Evolutionary conservation across 2,797 vertebrate genomes (phyloP), one percentile per base, ranked within the genome.

Genomic region (Sebastes steindachneri): DNA sequence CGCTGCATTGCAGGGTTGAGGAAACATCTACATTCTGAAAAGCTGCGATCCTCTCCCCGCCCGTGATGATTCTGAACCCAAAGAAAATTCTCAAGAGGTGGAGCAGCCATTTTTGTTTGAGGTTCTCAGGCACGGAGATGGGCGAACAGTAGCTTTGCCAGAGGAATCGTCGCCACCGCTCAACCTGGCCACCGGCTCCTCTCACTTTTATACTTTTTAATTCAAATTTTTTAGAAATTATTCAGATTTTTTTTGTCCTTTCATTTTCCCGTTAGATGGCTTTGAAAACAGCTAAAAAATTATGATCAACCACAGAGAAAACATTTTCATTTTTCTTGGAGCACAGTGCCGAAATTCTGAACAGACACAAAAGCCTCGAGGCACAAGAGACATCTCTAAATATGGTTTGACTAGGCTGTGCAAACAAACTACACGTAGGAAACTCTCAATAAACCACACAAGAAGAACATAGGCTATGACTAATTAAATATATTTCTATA

Each of bases 401-500:
- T 90, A 88, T 86, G 78, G 86, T 86, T 82, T 29, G 80, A 94
- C 93, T 86, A 89, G 26, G 79, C 76, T 93, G 94, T 94, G 95
- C 93, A 95, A 94, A 94, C 91, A 83, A 95, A 94, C 90, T 83
- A 94, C 93, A 93, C 85, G 69, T 79, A 79, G 79, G 45, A 94
- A 94, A 95, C 92, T 91, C 89, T 92, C 75, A 87, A 89, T 82
- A 86, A 92, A 92, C 85, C 77, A 85, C 91, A 95, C 94, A 19
- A 86, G 90, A 93, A 95, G 91, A 94, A 95, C 94, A 84, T 84
- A 94, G 78, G 84, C 91, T 92, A 93, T 80, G 82, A 95, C 94
- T 94, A 94, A 92, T 92, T 93, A 94, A 95, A 95, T 95, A 95
- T 79, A 93, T 79, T 92, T 82, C 89, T 86, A 90, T 92, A 89